These are phyloP conservation scores for Hololepta plana DNA, from an alignment of 2,888 invertebrate species.

Conservation along the genomic window DNA sequence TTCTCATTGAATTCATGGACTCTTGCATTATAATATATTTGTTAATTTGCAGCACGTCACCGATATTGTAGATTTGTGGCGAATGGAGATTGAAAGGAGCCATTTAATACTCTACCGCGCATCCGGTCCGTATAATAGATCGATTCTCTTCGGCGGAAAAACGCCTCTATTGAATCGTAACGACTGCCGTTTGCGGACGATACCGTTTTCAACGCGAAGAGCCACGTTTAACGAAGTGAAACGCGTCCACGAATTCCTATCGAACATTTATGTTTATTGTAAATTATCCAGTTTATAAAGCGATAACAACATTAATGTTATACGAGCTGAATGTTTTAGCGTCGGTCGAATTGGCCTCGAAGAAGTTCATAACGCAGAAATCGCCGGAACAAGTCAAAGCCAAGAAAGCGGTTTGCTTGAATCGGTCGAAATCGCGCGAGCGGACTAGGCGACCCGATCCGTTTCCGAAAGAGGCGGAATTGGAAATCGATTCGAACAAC, in stretches of 20 bases:
- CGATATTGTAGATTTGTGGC: slow-evolving; percentile 52
- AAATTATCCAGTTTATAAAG: slow-evolving; percentile 13
- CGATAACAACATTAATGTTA: slow-evolving; percentile 1
- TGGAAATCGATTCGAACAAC: slow-evolving; percentile 21
- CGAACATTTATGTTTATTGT: slow-evolving; percentile 50
- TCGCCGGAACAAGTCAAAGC: slow-evolving; percentile 15
- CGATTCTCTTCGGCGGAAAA: slow-evolving; percentile 56
- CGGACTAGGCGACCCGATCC: slow-evolving; percentile 29
- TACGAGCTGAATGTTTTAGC: slow-evolving; percentile 29
- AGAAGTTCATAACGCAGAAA: slow-evolving; percentile 16
- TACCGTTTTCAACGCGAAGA: slow-evolving; percentile 69
- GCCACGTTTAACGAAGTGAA: slow-evolving; percentile 67
- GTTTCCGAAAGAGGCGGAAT: neutral
- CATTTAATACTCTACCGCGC: slow-evolving; percentile 61
- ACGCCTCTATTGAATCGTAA: slow-evolving; percentile 44
- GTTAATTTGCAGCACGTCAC: slow-evolving; percentile 50
- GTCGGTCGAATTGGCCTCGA: slow-evolving; percentile 28
- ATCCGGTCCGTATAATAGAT: slow-evolving; percentile 51
- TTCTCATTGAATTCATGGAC: neutral
- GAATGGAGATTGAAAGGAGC: slow-evolving; percentile 39
- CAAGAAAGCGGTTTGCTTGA: slow-evolving; percentile 21
- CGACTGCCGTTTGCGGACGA: slow-evolving; percentile 42
- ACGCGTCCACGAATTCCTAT: slow-evolving; percentile 50
- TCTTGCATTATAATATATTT: too few species aligned
- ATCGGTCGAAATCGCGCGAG: slow-evolving; percentile 42